Base-by-base conservation (phyloP, 1,140 invertebrate genomes). In the Leucophenga varia region DNA sequence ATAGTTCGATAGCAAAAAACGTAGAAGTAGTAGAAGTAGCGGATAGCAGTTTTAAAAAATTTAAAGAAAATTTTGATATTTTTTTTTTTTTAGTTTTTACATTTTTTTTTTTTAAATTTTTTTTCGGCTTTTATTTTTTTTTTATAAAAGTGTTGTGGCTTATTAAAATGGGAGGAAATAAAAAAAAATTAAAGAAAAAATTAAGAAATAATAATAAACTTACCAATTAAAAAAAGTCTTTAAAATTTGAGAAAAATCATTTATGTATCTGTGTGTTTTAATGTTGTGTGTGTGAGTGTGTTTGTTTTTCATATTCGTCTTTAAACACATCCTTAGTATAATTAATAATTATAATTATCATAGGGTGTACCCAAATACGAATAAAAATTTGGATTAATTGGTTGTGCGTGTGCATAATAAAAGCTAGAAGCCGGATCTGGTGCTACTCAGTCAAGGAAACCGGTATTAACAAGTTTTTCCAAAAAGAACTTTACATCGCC, bases 401-500 rank as follows among this genome's bases (percentile, higher is more conserved):
- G 80, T 65, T 81, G 78, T 72, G 80, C 76, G 59, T 79, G 78
- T 75, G 80, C 78, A 64, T 79, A 79, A 74, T 81, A 82, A 76
- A 80, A 81, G 70, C 80, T 79, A 79, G 81, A 82, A 81, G 80
- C 80, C 70, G 80, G 81, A 79, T 83, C 81, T 78, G 80, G 80
- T 70, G 81, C 81, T 80, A 81, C 82, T 91, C 87, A 95, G 80
- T 95, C 93, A 65, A 97, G 86, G 79, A 97, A 97, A 52, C 94
- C 94, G 49, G 94, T 97, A 77, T 95, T 94, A 34, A 95, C 91
- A 52, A 97, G 83, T 78, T 96, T 95, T 78, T 97, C 93, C 49
- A 96, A 82, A 81, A 97, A 97, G 80, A 97, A 97, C 73, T 95
- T 95, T 18, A 97, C 93, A 72, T 97, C 94, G n/a, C 93, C 92